Evolutionary conservation across 2,888 invertebrate genomes (phyloP), one percentile per base, ranked within the genome.

Genomic region (Sarcophaga rosellei): DNA sequence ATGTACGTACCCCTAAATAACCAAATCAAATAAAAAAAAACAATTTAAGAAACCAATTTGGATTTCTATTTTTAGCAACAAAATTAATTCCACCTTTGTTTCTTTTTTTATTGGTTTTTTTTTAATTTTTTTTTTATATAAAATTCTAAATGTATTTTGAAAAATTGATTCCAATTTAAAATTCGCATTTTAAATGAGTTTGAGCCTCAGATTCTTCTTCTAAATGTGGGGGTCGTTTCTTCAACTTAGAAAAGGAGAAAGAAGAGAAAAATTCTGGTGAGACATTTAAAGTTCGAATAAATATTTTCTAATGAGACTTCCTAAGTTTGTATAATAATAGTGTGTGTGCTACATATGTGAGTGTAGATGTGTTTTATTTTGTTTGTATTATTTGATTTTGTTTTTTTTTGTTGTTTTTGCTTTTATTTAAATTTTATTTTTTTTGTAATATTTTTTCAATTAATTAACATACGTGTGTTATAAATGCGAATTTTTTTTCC

Each of bases 391-490:
- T 57, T 57, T 35, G 8, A 1, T 35, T 35, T 35, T 35, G 8
- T 35, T 35, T 35, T 5, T 35, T 35, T 0, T 35, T 35, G 35
- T 35, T 35, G 35, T 35, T 35, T 10, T 35, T 35, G 35, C 2
- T 35, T 35, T n/a, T n/a, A 57, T 57, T 57, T 4, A 57, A 57
- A 35, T 10, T 10, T 35, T 66, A 23, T 69, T 35, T 53, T 74
- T 21, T 12, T 73, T 73, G 47, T 45, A 8, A 23, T 81, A 70
- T 81, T 76, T 63, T 59, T 25, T 76, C 45, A 70, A 63, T 70
- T 74, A 61, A 81, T 81, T 81, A 81, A 59, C 81, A 81, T 65
- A 65, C 65, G 44, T 76, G 44, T 70, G 76, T 59, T 81, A 81
- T 61, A 20, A n/a, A 57, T 57, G 57, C 35, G 35, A 35, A 35